These are phyloP conservation scores for Hiodon tergisus DNA, from an alignment of 2,113 vertebrate species.

Conservation along the genomic window DNA sequence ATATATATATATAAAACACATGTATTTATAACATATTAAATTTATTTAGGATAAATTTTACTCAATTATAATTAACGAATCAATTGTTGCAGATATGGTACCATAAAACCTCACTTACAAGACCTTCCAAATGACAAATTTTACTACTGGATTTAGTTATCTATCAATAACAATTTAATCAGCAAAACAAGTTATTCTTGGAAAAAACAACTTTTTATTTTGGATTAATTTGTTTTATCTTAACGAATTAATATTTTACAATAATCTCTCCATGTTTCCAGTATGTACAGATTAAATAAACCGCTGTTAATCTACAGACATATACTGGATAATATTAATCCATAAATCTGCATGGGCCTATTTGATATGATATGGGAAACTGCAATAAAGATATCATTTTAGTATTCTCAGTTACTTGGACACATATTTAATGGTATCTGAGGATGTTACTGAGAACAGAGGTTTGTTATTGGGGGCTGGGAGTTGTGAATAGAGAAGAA, in stretches of 20 bases:
- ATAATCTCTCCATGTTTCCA: no score
- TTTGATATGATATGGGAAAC: slow-evolving; percentile 9
- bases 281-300: slow-evolving; percentile 1
- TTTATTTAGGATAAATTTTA: background rate
- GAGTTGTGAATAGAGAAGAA: slow-evolving; percentile 11
- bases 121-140: background rate
- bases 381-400: slow-evolving; percentile 4
- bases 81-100: background rate
- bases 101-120: background rate
- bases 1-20: slow-evolving; percentile 3
- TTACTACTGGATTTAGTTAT: background rate
- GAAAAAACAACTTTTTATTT: slow-evolving; percentile 1
- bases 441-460: background rate
- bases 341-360: slow-evolving; percentile 15
- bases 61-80: background rate
- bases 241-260: background rate
- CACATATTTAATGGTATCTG: slow-evolving; percentile 14
- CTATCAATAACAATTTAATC: background rate
- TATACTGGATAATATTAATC: slow-evolving; percentile 4
- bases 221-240: background rate
- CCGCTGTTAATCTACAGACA: background rate
- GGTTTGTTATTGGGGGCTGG: slow-evolving; percentile 6
- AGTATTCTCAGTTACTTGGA: slow-evolving; percentile 14
- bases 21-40: slow-evolving; percentile 19
- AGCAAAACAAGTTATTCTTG: background rate